These are phyloP conservation scores for Microcebus lehilahytsara DNA, from an alignment of 2,113 vertebrate genomes.

Conservation along the genomic window DNA sequence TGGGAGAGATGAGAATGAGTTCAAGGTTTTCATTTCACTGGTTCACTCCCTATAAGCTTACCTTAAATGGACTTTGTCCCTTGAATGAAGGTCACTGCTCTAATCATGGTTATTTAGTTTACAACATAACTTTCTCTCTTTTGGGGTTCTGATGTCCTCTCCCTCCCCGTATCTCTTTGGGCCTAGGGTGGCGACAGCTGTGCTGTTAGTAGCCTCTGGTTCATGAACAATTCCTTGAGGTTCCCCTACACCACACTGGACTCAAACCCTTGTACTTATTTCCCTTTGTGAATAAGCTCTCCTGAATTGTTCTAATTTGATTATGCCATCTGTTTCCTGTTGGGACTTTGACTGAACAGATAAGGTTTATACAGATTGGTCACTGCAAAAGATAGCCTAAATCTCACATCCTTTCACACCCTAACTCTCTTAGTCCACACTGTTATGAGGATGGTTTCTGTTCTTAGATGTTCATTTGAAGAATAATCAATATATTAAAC, in stretches of 20 bases:
- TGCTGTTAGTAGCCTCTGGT: neutral
- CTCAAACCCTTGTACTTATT: neutral
- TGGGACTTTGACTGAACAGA: neutral
- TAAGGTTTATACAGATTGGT: neutral
- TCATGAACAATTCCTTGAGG: neutral
- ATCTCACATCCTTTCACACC: neutral
- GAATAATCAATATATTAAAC: neutral
- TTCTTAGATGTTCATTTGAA: neutral
- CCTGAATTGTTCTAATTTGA: neutral
- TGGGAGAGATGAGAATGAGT: neutral
- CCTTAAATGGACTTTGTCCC: neutral
- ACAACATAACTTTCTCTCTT: neutral
- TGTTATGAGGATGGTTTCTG: neutral
- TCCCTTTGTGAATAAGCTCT: neutral
- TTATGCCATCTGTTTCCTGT: neutral
- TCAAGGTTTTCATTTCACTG: neutral
- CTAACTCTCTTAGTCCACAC: neutral
- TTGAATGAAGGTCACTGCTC: neutral
- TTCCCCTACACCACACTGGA: neutral
- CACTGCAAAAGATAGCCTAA: neutral
- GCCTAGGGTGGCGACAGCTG: neutral
- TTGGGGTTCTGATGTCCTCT: neutral
- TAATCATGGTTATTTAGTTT: neutral
- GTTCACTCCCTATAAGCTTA: neutral
- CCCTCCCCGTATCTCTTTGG: neutral